A percentile compares a stretch with the other conserved stretches of the same genome.
phyloP scores from a whole-genome alignment of 2,113 vertebrate genomes.

The Mormyrus iriodes region DNA sequence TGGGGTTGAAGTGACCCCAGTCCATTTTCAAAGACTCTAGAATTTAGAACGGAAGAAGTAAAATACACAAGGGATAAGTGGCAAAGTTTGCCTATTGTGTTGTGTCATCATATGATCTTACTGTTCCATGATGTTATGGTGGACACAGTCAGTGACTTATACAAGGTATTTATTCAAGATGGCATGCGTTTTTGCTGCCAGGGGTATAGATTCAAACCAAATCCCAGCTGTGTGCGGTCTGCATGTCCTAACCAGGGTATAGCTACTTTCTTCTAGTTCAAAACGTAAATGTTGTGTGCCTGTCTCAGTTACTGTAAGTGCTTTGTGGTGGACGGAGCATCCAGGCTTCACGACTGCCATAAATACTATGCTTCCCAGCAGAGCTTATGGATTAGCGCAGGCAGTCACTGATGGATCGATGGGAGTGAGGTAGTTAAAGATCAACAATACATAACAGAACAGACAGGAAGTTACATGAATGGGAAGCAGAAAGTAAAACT shows the following conservation, averaged over 20 bases:
- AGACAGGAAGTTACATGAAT: neutral
- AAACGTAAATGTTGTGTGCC: neutral
- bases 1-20: too few species aligned
- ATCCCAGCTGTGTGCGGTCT: neutral
- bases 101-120: neutral
- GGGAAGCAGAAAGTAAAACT: neutral
- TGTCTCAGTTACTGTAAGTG: neutral
- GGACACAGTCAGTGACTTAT: neutral
- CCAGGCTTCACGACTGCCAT: neutral
- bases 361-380: neutral
- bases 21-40: too few species aligned
- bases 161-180: neutral
- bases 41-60: too few species aligned
- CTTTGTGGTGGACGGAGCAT: neutral
- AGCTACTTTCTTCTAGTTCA: neutral
- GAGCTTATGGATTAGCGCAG: neutral
- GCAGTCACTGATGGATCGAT: neutral
- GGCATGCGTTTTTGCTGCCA: neutral
- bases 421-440: neutral
- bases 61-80: too few species aligned
- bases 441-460: neutral
- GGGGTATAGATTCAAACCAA: neutral
- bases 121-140: neutral
- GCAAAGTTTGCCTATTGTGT: neutral
- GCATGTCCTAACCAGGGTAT: neutral